Evolutionary conservation across 1,140 invertebrate species (phyloP).

Genomic region (Globodera rostochiensis): DNA sequence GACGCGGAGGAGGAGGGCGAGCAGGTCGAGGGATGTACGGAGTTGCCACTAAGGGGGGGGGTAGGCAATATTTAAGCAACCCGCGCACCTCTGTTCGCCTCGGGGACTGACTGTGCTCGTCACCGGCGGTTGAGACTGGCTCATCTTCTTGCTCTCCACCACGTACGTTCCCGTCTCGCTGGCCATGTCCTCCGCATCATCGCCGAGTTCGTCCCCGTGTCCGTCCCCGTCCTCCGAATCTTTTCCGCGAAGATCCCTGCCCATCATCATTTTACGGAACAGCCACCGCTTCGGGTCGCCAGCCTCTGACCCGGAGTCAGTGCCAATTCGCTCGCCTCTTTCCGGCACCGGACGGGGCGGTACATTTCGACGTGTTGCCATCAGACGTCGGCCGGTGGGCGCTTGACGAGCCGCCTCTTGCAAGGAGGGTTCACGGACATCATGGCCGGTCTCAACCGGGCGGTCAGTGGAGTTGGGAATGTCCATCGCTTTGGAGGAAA

Average conservation of each 20-base stretch:
- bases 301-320: slow-evolving; percentile 32
- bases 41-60: background rate
- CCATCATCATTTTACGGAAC: slow-evolving; percentile 50
- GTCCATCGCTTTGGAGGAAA: slow-evolving; percentile 1
- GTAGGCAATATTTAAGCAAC: background rate
- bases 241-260: slow-evolving; percentile 2
- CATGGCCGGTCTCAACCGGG: background rate
- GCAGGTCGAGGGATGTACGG: slow-evolving; percentile 15
- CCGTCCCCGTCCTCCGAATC: slow-evolving; percentile 2
- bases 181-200: slow-evolving; percentile 43
- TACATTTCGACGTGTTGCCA: slow-evolving; percentile 28
- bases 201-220: background rate
- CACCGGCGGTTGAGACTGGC: background rate
- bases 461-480: background rate
- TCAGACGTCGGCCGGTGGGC: slow-evolving; percentile 35
- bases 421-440: slow-evolving; percentile 32
- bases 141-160: slow-evolving; percentile 27
- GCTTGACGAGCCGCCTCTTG: slow-evolving; percentile 50
- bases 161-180: slow-evolving; percentile 55
- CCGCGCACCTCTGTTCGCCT: background rate
- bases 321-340: background rate
- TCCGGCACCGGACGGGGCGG: background rate
- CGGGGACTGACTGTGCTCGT: background rate
- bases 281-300: slow-evolving; percentile 52
- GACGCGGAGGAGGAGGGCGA: slow-evolving; percentile 26